These are phyloP conservation scores for Lordiphosa fenestrarum DNA, from an alignment of 2,888 invertebrate species.

Conservation along the genomic window DNA sequence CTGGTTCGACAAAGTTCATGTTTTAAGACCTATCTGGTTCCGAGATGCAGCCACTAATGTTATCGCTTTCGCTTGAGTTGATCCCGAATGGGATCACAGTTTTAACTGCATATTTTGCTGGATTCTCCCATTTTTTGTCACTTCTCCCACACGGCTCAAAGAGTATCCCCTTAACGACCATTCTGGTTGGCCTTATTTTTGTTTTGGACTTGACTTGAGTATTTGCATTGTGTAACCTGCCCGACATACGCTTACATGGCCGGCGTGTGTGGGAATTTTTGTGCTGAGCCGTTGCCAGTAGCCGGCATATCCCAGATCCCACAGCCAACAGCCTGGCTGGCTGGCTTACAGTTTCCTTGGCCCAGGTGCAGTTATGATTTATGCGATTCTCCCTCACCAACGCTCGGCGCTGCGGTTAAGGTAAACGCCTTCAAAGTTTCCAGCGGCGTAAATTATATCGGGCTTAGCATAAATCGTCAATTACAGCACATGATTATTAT, in stretches of 20 bases:
- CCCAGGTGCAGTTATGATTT: constrained; percentile 75
- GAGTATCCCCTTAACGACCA: no score
- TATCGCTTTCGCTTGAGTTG: no score
- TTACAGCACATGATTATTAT: constrained; percentile 74
- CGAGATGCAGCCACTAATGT: no score
- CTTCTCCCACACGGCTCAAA: no score
- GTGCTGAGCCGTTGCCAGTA: constrained; percentile 37
- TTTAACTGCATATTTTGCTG: no score
- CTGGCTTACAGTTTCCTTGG: constrained; percentile 12
- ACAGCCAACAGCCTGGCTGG: no score
- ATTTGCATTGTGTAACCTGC: constrained; percentile 65
- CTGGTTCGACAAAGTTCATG: no score
- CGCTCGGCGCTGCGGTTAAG: constrained; percentile 27
- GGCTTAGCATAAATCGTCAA: constrained; percentile 72
- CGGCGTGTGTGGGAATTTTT: constrained; percentile 68
- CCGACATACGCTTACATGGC: constrained; percentile 57
- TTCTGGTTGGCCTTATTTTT: neutral
- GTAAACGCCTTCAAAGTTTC: constrained; percentile 57
- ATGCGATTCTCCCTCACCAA: constrained; percentile 37
- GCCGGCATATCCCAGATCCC: constrained; percentile 41
- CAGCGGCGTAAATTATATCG: constrained; percentile 71
- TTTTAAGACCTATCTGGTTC: no score
- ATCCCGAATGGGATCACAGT: no score
- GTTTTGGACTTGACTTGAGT: constrained; percentile 23
- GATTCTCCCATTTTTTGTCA: neutral